Evolutionary conservation across 2,797 vertebrate genomes (phyloP), one percentile per base, ranked within the genome.

Genomic region (Sebastes nivosus): DNA sequence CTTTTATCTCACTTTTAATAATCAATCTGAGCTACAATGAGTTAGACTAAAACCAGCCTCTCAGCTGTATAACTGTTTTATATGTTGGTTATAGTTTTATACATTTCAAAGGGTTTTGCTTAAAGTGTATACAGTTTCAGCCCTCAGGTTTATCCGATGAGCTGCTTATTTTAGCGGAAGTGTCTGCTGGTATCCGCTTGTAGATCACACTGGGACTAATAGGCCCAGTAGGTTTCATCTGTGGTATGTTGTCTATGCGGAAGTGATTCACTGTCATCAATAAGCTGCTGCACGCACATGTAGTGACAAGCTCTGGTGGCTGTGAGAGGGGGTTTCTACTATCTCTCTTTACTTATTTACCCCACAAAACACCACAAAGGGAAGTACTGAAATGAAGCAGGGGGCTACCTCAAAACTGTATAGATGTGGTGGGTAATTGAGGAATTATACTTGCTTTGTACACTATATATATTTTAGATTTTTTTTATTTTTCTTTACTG

Each of bases 221-320:
- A 83, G 80, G 83, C 83, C 74, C 36, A 38, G 36, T 38, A 38
- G 36, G 36, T 38, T 14, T 72, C 60, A 55, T 88, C 50, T 67
- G 8, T 73, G 88, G 84, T 87, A 90, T 91, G 89, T 32, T 29
- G 25, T 67, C 29, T 67, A 92, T 91, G 93, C 93, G 93, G 92
- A 94, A 95, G 86, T 87, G 70, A 82, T 71, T 76, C 77, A 29
- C 27, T 81, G 61, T 84, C 86, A 85, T 92, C 80, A 82, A 80
- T 87, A 74, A 64, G 67, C 34, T 71, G 75, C n/a, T 61, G 64
- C 55, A 83, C 69, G 54, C 83, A 86, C 92, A 87, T 92, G 91
- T 89, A 92, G 86, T 82, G 83, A 92, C 91, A 93, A 67, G 91
- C 27, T 79, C 6, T 16, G 38, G 6, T 46, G 42, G 42, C 16